Evolutionary conservation across 2,113 vertebrate genomes (phyloP), one percentile per base, ranked within the genome.

Genomic region (Motacilla tschutschensis): DNA sequence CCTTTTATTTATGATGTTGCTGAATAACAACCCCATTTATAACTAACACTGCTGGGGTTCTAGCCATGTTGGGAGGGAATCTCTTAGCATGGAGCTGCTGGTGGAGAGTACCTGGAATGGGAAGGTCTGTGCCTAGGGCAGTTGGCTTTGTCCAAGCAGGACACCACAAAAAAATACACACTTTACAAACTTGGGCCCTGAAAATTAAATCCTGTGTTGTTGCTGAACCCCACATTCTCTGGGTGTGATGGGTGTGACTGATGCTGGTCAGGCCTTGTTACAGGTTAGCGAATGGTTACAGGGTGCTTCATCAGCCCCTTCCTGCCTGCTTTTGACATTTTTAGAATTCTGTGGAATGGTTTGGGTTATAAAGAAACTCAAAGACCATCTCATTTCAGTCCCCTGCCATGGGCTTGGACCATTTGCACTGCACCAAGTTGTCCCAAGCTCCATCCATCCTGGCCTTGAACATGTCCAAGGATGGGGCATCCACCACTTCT

Each of bases 11-110:
- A 17, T 48, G 21, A 3, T 48, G 21, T 35, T 84, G 51, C n/a
- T 84, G 26, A 28, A 17, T 18, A 53, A 4, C 41, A 33, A 0
- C 13, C 62, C 11, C 2, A 1, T 55, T 80, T 43, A 3, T 29
- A 47, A 12, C 6, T 17, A 14, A 5, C 2, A 1, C 35, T 46
- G 25, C 31, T 35, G 38, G 46, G 17, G 15, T 4, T 3, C 8
- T 2, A 1, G 16, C 38, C 0, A 0, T 24, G 10, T 8, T 54
- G 54, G 41, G 36, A 46, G 17, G 47, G 22, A 15, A 7, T 29
- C 35, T 55, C 2, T 7, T 0, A 5, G 26, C 1, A 0, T 3
- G 18, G 20, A 26, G 38, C 3, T 40, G n/a, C 41, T 38, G 46
- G 25, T 58, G 51, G 53, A 29, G 57, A 36, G 14, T 1, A 4